A percentile compares a stretch with the other conserved stretches of the same genome.
These are phyloP conservation scores for Brachionus manjavacas DNA, from an alignment of 1,140 invertebrate species.

Conservation along the genomic window DNA sequence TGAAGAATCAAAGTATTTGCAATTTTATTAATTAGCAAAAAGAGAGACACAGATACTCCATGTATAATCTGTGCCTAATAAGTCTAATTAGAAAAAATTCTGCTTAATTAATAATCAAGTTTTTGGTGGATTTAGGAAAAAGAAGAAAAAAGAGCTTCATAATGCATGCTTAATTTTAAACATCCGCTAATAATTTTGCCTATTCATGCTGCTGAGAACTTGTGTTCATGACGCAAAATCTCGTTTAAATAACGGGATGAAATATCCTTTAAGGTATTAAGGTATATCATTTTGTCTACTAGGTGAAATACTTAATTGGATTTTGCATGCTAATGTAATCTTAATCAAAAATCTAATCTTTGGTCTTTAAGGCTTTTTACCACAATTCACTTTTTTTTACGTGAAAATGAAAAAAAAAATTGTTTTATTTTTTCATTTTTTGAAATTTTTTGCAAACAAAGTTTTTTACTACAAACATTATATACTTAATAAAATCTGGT, in stretches of 20 bases:
- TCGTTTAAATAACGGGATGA: neutral
- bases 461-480: no score
- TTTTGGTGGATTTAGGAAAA: constrained; percentile 2
- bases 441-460: no score
- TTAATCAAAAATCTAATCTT: no score
- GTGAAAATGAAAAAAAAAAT: no score
- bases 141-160: neutral
- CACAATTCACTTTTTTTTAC: no score
- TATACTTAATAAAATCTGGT: no score
- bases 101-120: constrained; percentile 30
- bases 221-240: constrained; percentile 1
- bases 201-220: neutral
- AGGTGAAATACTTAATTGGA: neutral
- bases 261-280: neutral
- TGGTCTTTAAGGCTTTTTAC: no score
- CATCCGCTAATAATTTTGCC: constrained; percentile 18
- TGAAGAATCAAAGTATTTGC: constrained; percentile 3
- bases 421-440: no score
- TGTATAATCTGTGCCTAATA: neutral
- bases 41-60: neutral
- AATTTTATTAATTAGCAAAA: constrained; percentile 7
- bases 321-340: neutral
- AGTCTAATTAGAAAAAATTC: neutral
- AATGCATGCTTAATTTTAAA: constrained; percentile 34
- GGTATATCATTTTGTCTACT: neutral